Conservation (phyloP, 1,140 invertebrate species). For the Sminthurides bifidus region DNA sequence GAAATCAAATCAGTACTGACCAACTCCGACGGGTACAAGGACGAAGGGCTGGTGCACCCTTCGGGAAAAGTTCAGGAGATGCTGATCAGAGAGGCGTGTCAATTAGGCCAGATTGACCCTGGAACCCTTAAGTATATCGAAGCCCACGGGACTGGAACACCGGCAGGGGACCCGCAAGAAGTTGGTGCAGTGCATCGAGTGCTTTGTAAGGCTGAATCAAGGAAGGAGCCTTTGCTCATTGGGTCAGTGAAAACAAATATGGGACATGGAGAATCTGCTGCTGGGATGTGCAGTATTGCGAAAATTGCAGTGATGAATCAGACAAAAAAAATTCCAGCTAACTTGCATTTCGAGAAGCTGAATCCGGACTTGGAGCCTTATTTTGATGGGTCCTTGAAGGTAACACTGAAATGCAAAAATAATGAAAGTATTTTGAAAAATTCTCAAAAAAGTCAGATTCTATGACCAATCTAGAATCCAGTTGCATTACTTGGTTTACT, state of each 20-base stretch:
- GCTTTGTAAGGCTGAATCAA: constrained; percentile 41
- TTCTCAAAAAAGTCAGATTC: constrained; percentile 1
- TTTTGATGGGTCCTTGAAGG: not conserved
- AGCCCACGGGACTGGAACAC: constrained; percentile 49
- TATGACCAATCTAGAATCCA: too few relatives aligned
- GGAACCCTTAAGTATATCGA: constrained; percentile 43
- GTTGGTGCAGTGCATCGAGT: constrained; percentile 40
- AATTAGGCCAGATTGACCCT: constrained; percentile 41
- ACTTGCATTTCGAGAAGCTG: not conserved
- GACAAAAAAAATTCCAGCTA: not conserved
- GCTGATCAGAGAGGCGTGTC: constrained; percentile 42
- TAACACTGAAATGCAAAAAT: not conserved
- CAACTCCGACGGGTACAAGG: constrained; percentile 48
- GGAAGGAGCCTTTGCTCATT: constrained; percentile 39
- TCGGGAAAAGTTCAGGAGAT: constrained; percentile 41
- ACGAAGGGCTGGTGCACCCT: constrained; percentile 31
- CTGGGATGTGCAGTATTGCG: constrained; percentile 21
- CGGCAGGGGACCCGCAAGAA: constrained; percentile 30
- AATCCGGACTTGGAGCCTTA: not conserved
- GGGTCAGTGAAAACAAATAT: constrained; percentile 49
- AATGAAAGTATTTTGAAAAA: not conserved
- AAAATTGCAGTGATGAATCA: not conserved
- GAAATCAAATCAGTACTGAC: constrained; percentile 22
- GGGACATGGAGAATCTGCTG: constrained; percentile 46
- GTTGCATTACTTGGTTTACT: too few relatives aligned